Conservation (phyloP, 2,888 invertebrate genomes). For the Caprella mutica region DNA sequence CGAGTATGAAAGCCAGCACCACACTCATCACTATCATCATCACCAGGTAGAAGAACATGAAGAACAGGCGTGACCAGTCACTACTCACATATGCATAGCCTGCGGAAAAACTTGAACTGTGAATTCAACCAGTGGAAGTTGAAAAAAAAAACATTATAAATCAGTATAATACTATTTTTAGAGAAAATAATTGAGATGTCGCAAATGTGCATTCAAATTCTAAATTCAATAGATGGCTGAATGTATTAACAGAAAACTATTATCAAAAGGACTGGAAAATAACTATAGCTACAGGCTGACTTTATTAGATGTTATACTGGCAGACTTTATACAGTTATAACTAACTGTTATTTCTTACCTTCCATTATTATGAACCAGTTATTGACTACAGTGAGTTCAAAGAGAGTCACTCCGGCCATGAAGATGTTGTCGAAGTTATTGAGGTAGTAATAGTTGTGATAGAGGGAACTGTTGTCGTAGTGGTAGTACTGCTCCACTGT, state of each 20-base stretch:
- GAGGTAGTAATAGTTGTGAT: slow-evolving; percentile 71
- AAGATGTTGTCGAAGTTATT: slow-evolving; percentile 72
- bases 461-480: slow-evolving; percentile 50
- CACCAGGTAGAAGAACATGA: slow-evolving; percentile 76
- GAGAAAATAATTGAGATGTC: too few species aligned
- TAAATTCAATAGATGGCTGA: too few species aligned
- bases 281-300: neutral
- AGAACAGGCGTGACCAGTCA: slow-evolving; percentile 66
- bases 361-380: slow-evolving; percentile 86
- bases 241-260: neutral
- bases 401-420: slow-evolving; percentile 60
- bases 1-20: slow-evolving; percentile 75
- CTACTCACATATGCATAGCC: slow-evolving; percentile 56
- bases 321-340: neutral
- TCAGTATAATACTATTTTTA: too few species aligned
- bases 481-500: slow-evolving; percentile 72
- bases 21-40: slow-evolving; percentile 84
- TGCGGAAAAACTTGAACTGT: neutral
- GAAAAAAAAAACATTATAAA: too few species aligned
- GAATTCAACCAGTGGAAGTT: too few species aligned
- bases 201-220: too few species aligned
- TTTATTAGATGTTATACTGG: neutral
- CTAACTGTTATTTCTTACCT: slow-evolving; percentile 41
- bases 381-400: slow-evolving; percentile 80
- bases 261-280: too few species aligned